These are phyloP conservation scores for Heteronetta atricapilla DNA, from an alignment of 2,113 vertebrate genomes.

Conservation along the genomic window DNA sequence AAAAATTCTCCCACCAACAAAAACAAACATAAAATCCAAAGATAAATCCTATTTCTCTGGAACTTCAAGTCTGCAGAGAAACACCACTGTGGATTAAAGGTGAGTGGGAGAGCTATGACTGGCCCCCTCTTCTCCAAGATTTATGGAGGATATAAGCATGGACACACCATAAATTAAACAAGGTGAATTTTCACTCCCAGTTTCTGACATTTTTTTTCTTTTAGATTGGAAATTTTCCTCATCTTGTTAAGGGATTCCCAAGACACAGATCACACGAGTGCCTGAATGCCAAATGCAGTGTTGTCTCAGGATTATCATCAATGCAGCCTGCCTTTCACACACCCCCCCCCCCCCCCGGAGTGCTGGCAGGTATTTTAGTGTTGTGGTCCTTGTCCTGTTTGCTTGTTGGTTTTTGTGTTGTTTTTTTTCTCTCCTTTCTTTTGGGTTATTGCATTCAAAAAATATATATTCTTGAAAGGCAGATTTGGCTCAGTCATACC, in stretches of 20 bases:
- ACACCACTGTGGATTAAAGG: neutral
- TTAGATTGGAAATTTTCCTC: neutral
- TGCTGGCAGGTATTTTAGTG: neutral
- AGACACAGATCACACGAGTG: neutral
- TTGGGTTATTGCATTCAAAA: neutral
- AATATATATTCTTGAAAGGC: neutral
- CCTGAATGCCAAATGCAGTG: constrained; percentile 22
- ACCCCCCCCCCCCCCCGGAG: neutral
- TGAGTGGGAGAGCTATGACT: neutral
- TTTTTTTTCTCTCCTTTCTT: neutral
- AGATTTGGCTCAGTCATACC: neutral
- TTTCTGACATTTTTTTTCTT: constrained; percentile 30
- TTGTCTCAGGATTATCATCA: constrained; percentile 12
- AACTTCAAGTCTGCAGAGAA: neutral
- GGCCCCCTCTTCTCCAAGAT: neutral
- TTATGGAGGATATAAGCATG: neutral
- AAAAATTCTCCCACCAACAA: constrained; percentile 17
- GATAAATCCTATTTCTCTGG: constrained; percentile 16
- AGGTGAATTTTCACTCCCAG: neutral
- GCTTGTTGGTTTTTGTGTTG: no score
- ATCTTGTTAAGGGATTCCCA: neutral
- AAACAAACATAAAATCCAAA: constrained; percentile 16
- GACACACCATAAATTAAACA: neutral
- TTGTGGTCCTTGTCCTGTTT: neutral
- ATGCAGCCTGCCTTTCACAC: constrained; percentile 19